Evolutionary conservation across 2,113 vertebrate genomes (phyloP).

Genomic region (Actinemys pallida): DNA sequence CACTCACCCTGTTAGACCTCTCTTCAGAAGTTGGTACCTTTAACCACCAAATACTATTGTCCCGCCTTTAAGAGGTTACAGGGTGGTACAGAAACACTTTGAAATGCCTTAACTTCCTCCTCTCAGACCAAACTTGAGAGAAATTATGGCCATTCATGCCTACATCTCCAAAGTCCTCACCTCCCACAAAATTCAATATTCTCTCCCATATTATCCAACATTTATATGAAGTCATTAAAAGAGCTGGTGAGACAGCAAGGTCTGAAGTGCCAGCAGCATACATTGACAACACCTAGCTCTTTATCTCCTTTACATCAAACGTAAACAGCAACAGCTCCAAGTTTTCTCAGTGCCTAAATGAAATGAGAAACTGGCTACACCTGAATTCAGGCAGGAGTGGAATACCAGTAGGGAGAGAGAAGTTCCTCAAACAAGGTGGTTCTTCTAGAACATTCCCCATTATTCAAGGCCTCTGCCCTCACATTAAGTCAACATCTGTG

Average conservation of each 20-base stretch:
- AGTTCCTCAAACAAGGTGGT: neutral
- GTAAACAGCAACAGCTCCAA: neutral
- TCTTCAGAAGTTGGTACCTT: accelerated
- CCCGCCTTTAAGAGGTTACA: neutral
- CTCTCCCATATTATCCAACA: neutral
- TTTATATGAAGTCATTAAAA: neutral
- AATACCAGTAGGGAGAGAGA: neutral
- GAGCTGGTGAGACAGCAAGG: neutral
- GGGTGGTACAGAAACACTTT: neutral
- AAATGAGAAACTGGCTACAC: neutral
- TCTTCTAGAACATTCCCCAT: neutral
- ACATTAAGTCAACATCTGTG: accelerated
- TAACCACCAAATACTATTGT: neutral
- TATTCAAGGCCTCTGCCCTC: neutral
- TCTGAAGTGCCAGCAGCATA: neutral
- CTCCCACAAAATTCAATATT: neutral
- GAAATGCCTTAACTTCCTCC: neutral
- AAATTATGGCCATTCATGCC: accelerated
- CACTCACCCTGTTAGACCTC: neutral
- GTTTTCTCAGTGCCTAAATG: neutral
- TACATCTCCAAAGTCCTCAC: neutral
- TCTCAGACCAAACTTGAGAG: neutral
- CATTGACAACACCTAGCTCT: neutral
- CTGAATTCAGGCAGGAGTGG: neutral
- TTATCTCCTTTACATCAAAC: neutral